Evolutionary conservation across 2,888 invertebrate species (phyloP), one percentile per base, ranked within the genome.

Genomic region (Elegia similella): DNA sequence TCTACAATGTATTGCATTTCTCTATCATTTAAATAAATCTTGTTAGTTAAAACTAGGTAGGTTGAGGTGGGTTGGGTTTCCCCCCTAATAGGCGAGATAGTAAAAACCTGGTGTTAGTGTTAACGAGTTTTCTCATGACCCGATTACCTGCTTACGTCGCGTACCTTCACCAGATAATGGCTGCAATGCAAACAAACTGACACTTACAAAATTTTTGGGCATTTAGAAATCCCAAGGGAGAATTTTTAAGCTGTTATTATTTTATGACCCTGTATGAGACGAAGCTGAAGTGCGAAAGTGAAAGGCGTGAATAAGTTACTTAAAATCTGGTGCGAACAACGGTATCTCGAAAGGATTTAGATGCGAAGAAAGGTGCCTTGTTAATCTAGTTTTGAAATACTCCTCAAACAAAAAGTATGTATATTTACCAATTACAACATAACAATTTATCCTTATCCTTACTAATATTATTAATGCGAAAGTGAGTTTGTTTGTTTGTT

Each of bases 51-150:
- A 38, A 1, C 46, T 10, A 32, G 29, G 23, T n/a, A 29, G 50
- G 7, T 6, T 34, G 3, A 32, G 29, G 23, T n/a, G 12, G 50
- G 7, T 6, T 34, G 3, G 17, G 34, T 50, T 50, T 50, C 50
- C 15, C 50, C 34, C 50, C 50, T 17, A 50, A 50, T 34, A 56
- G 62, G 58, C 63, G 43, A 58, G 57, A 57, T 55, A 46, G 47
- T 44, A 56, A 42, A 56, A 44, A 56, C 29, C 23, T 15, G 38
- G 47, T 48, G 52, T 54, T 15, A 32, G 47, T 48, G 46, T 54
- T 52, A 48, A 53, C 50, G 50, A 50, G 42, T 42, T 42, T 53
- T 42, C 42, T 42, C 29, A 13, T 42, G 52, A 42, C 52, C 52
- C 13, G 42, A 13, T 53, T 53, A 29, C 42, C 42, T 53, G 42